Evolutionary conservation across 1,140 invertebrate species (phyloP).

Genomic region (Ostrea edulis): DNA sequence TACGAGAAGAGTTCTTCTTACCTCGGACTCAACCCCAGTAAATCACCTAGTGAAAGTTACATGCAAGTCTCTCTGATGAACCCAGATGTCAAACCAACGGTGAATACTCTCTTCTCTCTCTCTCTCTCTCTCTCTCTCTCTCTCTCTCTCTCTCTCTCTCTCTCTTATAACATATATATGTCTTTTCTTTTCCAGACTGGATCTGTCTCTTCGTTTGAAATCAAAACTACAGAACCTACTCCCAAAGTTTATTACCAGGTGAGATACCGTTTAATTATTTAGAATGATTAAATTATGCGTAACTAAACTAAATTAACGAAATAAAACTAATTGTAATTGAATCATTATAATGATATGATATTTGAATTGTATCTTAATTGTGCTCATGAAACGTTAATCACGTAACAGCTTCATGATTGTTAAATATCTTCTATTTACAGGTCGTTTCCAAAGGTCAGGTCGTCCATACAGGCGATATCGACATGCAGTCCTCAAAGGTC

Average conservation of each 20-base stretch:
- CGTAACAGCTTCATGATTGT: too few species aligned
- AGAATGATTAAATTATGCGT: too few species aligned
- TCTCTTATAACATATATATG: not conserved
- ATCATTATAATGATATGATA: too few species aligned
- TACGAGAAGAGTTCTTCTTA: conserved; percentile 51
- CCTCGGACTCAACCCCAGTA: conserved; percentile 51
- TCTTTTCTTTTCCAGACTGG: conserved; percentile 64
- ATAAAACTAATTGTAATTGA: too few species aligned
- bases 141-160: not conserved
- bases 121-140: not conserved
- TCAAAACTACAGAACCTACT: conserved; percentile 65
- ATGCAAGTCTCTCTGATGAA: conserved; percentile 62
- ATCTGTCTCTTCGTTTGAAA: conserved; percentile 57
- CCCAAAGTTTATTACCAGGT: conserved; percentile 65
- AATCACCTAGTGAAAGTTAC: conserved; percentile 67
- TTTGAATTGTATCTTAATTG: too few species aligned
- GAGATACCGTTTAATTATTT: not conserved
- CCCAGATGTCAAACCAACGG: conserved; percentile 53
- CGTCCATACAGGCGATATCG: conserved; percentile 61
- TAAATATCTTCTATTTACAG: conserved; percentile 51
- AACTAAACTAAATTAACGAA: too few species aligned
- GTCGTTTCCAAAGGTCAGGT: conserved; percentile 70
- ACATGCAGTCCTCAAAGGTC: not conserved
- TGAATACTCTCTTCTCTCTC: not conserved
- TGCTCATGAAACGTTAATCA: too few species aligned